Base-by-base conservation (phyloP, 2,888 invertebrate species). In the Cryptocephalus moraei region DNA sequence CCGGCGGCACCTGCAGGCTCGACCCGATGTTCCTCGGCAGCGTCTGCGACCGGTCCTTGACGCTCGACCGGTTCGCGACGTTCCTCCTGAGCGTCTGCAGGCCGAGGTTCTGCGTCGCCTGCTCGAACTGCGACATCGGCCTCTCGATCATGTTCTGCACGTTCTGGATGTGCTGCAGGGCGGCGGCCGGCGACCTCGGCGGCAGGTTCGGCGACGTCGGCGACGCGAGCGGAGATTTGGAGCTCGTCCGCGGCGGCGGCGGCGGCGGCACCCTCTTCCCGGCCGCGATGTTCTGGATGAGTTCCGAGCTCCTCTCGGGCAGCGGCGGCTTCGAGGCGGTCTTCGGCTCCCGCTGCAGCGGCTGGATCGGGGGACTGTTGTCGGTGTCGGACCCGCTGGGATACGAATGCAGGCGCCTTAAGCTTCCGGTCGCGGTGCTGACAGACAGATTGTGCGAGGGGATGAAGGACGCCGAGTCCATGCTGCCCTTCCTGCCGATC, bases 161-260 rank as follows among this genome's bases (percentile, higher is more conserved):
- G 54, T 69, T 70, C 49, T 71, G 69, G 55, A 68, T 68, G 60
- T 71, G 70, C 57, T 70, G 70, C 34, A 70, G 56, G 11, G 63
- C 64, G 9, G 64, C 63, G 49, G 71, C 71, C 49, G 76, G 75
- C 56, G 75, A 70, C 50, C 76, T 73, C 22, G 80, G 78, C 2
- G 84, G 82, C 47, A 81, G 70, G 60, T 80, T 77, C 14, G 85
- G 82, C 54, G 84, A 82, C 39, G 89, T 84, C 13, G 91, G 91
- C 42, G 90, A 90, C 22, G 89, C 86, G 59, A 91, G 73, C 1
- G 91, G 91, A 12, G 91, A 90, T 62, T 89, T 84, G 43, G 90
- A 90, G 58, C 89, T 88, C 56, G 91, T 91, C 56, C 91, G 79
- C n/a, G 91, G 91, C 32, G 91, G 91, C 32, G 92, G 89, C n/a